Conservation (phyloP, 2,797 vertebrate genomes). For the Emydoidea blandingii region DNA sequence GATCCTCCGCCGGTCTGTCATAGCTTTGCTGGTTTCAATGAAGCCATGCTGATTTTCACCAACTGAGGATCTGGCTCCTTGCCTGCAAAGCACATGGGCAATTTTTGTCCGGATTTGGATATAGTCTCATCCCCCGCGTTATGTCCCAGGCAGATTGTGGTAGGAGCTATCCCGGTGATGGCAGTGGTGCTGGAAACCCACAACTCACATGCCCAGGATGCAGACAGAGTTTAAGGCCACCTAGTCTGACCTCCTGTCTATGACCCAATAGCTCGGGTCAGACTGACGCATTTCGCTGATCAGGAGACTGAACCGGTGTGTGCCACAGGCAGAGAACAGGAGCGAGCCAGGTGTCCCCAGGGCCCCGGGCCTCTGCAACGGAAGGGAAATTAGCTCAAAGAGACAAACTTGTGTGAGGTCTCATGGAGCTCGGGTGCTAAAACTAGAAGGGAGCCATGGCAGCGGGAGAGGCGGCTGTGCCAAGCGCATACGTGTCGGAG, state of each 20-base stretch:
- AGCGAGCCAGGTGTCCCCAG: not conserved
- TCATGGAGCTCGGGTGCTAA: not conserved
- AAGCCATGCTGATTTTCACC: not conserved
- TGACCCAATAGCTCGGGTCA: not conserved
- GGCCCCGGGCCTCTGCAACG: not conserved
- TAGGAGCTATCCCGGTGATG: rapidly evolving
- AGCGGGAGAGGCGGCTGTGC: not conserved
- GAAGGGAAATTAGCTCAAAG: not conserved
- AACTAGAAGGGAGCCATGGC: not conserved
- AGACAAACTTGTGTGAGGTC: not conserved
- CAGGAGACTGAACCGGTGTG: not conserved
- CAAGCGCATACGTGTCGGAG: not conserved
- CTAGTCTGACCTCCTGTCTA: not conserved
- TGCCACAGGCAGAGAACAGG: not conserved
- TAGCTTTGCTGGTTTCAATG: not conserved
- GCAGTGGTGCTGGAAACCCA: not conserved
- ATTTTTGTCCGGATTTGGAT: rapidly evolving
- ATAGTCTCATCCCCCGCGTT: rapidly evolving
- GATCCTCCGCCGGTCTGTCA: rapidly evolving
- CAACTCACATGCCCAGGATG: not conserved
- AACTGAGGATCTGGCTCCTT: not conserved
- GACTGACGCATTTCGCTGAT: not conserved
- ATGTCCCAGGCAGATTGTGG: rapidly evolving
- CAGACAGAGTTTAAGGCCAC: not conserved
- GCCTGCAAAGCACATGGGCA: not conserved